A percentile compares a stretch with the other conserved stretches of the same genome.
phyloP scores from a whole-genome alignment of 2,113 vertebrate species.

The Uria lomvia region DNA sequence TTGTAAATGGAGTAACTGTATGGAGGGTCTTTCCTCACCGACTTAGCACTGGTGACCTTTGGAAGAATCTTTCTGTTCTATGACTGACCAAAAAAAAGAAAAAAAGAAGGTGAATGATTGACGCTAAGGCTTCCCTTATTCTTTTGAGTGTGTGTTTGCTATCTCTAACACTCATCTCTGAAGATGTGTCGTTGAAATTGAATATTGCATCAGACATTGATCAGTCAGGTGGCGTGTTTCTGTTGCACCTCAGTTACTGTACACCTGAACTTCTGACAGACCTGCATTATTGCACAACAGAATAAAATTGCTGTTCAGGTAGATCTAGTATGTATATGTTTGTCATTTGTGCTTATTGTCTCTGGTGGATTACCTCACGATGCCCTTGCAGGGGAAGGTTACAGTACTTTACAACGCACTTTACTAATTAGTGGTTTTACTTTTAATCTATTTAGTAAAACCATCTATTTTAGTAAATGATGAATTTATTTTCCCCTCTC shows the following conservation, averaged over 20 bases:
- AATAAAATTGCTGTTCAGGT: not conserved
- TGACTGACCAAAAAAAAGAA: not conserved
- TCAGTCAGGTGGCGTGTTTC: not conserved
- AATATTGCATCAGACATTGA: not conserved
- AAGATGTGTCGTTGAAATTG: not conserved
- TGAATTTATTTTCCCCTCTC: not conserved
- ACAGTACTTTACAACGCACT: not conserved
- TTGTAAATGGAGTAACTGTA: not conserved
- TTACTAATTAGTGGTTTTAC: not conserved
- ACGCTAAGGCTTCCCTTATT: not conserved
- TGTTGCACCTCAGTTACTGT: not conserved
- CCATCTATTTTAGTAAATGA: not conserved
- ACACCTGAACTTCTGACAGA: not conserved
- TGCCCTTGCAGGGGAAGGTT: not conserved
- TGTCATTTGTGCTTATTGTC: not conserved
- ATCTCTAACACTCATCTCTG: not conserved
- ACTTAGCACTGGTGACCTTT: not conserved
- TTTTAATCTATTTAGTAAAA: no score
- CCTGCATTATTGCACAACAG: not conserved
- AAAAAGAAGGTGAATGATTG: not conserved
- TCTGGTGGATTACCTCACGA: not conserved
- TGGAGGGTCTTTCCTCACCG: not conserved
- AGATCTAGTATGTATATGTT: not conserved
- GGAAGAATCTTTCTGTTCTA: not conserved
- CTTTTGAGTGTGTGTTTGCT: not conserved